Evolutionary conservation across 2,797 vertebrate species (phyloP).

Genomic region (Pipistrellus kuhlii): DNA sequence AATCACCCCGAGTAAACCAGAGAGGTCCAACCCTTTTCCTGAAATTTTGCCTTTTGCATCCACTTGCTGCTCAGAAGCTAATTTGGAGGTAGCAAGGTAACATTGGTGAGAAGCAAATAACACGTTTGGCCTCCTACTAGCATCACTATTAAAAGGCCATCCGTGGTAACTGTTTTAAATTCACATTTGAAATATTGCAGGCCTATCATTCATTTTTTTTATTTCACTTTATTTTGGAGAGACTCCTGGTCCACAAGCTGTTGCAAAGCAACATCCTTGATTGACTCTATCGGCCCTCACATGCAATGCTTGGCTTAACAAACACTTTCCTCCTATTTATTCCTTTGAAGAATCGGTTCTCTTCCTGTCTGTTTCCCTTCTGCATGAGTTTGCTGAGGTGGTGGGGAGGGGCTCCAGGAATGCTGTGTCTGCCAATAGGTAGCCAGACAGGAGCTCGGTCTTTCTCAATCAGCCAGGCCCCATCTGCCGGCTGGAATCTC

Average conservation of each 20-base stretch:
- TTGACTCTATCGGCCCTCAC: background rate
- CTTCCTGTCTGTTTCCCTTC: background rate
- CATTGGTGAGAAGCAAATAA: background rate
- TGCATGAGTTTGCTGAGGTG: background rate
- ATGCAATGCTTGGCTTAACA: background rate
- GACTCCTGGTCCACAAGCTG: background rate
- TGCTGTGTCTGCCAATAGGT: slow-evolving; percentile 59
- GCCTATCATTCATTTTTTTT: background rate
- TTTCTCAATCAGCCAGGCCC: slow-evolving; percentile 61
- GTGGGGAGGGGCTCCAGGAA: background rate
- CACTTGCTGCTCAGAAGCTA: background rate
- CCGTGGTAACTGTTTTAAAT: background rate
- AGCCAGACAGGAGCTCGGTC: slow-evolving; percentile 46
- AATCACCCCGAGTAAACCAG: background rate
- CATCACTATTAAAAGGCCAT: background rate
- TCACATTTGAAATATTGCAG: background rate
- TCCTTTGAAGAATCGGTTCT: slow-evolving; percentile 11
- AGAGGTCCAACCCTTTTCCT: background rate
- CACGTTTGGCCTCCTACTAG: background rate
- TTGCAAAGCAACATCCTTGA: background rate
- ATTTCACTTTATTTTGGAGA: slow-evolving; percentile 8
- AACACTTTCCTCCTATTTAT: background rate
- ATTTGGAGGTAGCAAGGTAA: background rate
- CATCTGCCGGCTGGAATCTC: slow-evolving; percentile 64
- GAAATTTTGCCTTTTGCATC: background rate